Base-by-base conservation (phyloP, 2,888 invertebrate genomes). In the Mongoloraphidia duomilia region DNA sequence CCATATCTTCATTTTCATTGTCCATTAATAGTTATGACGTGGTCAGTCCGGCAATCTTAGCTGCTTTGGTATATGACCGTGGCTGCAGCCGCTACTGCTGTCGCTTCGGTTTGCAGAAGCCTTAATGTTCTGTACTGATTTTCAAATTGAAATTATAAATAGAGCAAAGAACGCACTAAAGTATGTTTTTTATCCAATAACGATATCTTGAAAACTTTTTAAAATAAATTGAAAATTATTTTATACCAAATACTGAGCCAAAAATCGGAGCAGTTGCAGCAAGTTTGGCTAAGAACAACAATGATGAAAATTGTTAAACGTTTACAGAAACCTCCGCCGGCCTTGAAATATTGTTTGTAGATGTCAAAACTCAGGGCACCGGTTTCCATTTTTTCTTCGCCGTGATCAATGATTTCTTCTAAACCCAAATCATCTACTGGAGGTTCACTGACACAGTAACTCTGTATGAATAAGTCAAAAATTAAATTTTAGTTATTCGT, bases 231-330 rank as follows among this genome's bases (percentile, higher is more conserved):
- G 13, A 38, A 38, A 6, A 2, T 38, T 9, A 12, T 12, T 34
- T 54, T 55, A 58, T 56, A 65, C 66, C 65, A 66, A 40, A 57
- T 60, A 26, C 62, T 59, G 12, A 63, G 55, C 62, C 62, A 66
- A 38, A 58, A 62, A 55, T 66, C 66, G 37, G 60, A 59, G 14
- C 56, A 56, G 50, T 61, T 61, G 42, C 61, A 59, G 9, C 54
- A 52, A 0, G 55, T 55, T 57, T 66, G 65, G 1, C 59, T 58
- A 13, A 63, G 12, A 8, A 63, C 17, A 17, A 61, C 46, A 41
- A 60, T 44, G 3, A 54, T 8, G 46, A 58, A 44, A 8, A 61
- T 45, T 34, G 54, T 12, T 10, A 55, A 44, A 34, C 63, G 44
- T 9, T 55, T 33, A 47, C 57, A 59, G 11, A 44, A 49, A 49